Conservation (phyloP, 2,888 invertebrate genomes). For the Epirrita christyi region DNA sequence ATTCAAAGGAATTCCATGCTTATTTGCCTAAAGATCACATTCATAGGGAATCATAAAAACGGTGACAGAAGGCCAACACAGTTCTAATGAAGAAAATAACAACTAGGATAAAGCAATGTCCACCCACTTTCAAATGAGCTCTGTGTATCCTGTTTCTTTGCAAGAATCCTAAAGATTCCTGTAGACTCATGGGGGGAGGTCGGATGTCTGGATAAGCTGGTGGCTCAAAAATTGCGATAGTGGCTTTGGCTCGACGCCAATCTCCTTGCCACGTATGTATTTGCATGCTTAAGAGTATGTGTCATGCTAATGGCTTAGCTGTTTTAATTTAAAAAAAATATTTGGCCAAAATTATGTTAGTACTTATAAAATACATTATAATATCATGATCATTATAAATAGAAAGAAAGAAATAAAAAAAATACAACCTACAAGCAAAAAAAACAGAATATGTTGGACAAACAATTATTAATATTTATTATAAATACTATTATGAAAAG, state of each 20-base stretch:
- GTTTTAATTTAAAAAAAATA: too few species aligned
- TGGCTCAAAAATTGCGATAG: constrained; percentile 60
- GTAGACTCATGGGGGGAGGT: constrained; percentile 41
- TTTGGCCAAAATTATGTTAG: too few species aligned
- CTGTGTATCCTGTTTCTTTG: constrained; percentile 43
- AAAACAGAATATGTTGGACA: too few species aligned
- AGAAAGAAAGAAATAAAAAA: too few species aligned
- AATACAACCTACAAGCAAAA: too few species aligned
- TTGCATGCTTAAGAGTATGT: constrained; percentile 49
- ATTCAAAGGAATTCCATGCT: too few species aligned
- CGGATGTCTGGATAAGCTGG: constrained; percentile 56
- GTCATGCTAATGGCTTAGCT: too few species aligned
- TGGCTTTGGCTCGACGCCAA: constrained; percentile 63
- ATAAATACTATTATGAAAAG: too few species aligned
- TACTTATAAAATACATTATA: too few species aligned
- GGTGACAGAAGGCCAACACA: constrained; percentile 47
- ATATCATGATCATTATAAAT: too few species aligned
- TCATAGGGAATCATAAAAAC: constrained; percentile 17
- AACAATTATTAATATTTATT: too few species aligned
- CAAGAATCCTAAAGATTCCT: constrained; percentile 34
- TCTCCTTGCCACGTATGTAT: constrained; percentile 56
- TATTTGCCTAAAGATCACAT: constrained; percentile 4
- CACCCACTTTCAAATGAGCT: constrained; percentile 50
- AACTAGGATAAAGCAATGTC: constrained; percentile 53
- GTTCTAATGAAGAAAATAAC: constrained; percentile 66